Percentiles rank a stretch among this genome's conserved stretches.
Evolutionary conservation across 2,888 invertebrate species (phyloP).

Genomic region (Chrysodeixis includens): DNA sequence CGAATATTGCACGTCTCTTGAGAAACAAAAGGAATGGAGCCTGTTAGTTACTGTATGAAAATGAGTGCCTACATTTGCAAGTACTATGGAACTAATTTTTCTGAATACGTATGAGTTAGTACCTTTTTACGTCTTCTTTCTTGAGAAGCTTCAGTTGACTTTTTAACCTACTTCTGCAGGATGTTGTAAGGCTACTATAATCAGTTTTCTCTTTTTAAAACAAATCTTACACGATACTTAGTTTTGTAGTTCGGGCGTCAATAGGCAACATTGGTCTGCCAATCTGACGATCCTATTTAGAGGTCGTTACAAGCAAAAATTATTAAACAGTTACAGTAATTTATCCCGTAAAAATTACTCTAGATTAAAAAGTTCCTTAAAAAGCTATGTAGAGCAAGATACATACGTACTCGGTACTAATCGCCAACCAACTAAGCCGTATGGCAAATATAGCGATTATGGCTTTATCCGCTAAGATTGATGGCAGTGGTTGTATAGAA

Average conservation of each 20-base stretch:
- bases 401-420: background rate
- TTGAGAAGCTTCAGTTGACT: background rate
- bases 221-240: no score
- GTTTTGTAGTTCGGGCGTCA: no score
- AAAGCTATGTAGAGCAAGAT: background rate
- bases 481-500: background rate
- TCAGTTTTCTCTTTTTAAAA: no score
- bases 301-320: no score
- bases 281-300: no score
- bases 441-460: conserved; percentile 5
- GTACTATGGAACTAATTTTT: conserved; percentile 17
- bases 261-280: no score
- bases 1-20: background rate
- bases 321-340: no score
- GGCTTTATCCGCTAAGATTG: conserved; percentile 6
- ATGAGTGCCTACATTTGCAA: background rate
- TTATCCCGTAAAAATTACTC: no score
- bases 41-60: conserved; percentile 1
- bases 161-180: background rate
- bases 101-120: background rate
- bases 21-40: conserved; percentile 7
- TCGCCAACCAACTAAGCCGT: background rate
- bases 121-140: background rate
- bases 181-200: no score
- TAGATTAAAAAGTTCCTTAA: background rate